Conservation (phyloP, 2,797 vertebrate species). For the Acanthopagrus latus region DNA sequence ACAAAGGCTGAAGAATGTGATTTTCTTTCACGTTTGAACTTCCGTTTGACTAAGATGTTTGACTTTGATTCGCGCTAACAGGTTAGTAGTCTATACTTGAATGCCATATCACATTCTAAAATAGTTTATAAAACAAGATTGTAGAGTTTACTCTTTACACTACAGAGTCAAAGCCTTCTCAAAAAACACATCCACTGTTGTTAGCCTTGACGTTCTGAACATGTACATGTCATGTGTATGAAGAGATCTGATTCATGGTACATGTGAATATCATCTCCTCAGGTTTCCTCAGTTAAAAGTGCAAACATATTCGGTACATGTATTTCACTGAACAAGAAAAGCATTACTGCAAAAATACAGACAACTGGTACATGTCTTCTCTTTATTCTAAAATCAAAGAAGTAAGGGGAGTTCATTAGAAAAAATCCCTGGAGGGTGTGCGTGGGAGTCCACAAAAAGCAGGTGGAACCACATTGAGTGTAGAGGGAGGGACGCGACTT, state of each 20-base stretch:
- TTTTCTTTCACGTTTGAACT: background rate
- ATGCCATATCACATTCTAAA: background rate
- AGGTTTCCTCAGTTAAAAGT: too few species aligned
- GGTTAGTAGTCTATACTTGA: too few species aligned
- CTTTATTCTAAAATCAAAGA: conserved; percentile 44
- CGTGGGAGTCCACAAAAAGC: conserved; percentile 31
- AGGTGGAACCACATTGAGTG: conserved; percentile 26
- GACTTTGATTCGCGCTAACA: background rate
- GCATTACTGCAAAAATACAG: conserved; percentile 24
- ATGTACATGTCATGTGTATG: too few species aligned
- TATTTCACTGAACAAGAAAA: conserved; percentile 4
- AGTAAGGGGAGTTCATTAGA: conserved; percentile 27
- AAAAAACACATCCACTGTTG: background rate
- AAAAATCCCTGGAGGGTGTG: conserved; percentile 48
- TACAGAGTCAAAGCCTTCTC: background rate
- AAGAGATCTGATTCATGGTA: too few species aligned
- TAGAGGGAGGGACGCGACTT: conserved; percentile 35
- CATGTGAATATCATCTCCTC: too few species aligned
- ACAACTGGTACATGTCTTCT: conserved; percentile 18
- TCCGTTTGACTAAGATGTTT: background rate
- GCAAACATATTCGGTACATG: too few species aligned
- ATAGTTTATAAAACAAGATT: background rate
- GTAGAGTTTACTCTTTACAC: background rate
- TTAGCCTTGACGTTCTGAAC: too few species aligned
- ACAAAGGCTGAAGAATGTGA: background rate